Base-by-base conservation (phyloP, 2,797 vertebrate species). In the Microctenopoma lineatum region DNA sequence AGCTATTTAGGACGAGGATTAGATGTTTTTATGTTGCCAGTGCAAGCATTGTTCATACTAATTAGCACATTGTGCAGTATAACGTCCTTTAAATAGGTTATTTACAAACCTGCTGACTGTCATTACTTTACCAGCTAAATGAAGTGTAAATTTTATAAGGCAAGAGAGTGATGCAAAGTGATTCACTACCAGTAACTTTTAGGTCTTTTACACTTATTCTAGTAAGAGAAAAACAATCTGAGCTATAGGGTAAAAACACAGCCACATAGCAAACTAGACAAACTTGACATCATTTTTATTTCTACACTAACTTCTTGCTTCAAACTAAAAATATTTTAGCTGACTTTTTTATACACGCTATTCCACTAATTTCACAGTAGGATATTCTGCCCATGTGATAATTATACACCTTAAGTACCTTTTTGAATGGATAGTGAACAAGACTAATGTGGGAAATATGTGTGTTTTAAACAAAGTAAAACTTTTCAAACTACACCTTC, bases 11-110 rank as follows among this genome's bases (percentile, higher is more conserved):
- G 73, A 81, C 58, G 69, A 58, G 67, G 69, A 83, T 81, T 71
- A 85, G 65, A 81, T 74, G 59, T 56, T 64, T 83, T 75, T 61
- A 60, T 46, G 44, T 26, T 59, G 47, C 54, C 64, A 73, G 54
- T 58, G 57, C 54, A 73, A 73, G 58, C 77, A 80, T 68, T 87
- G 81, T 81, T 84, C 55, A 54, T 29, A 34, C 34, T 87, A 85
- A 89, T 90, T 80, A 87, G 59, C 68, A 75, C 68, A 73, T 83
- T 81, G 84, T 77, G 63, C 59, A 26, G 69, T 47, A 71, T 81
- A 59, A 79, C 88, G 84, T 86, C 34, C 60, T 78, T 66, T 73
- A 75, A 80, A 68, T 73, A 82, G 71, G 66, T 79, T 88, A 86
- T 87, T 89, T 87, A 86, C 84, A 79, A 83, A 85, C 44, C 73